Base-by-base conservation (phyloP, 2,888 invertebrate genomes). In the Epinotia brunnichana region DNA sequence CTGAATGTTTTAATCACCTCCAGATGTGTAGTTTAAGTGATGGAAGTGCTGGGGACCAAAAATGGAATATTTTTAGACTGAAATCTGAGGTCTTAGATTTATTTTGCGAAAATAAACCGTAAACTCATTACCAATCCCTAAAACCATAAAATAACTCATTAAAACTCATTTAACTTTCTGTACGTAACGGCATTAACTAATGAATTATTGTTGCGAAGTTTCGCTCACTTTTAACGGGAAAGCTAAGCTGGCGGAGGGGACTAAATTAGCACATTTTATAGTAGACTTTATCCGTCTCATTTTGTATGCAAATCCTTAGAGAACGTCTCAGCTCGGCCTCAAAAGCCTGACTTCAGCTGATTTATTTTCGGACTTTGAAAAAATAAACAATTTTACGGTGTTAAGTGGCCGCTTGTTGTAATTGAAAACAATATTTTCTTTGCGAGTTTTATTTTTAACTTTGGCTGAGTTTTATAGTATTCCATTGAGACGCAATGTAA, bases 241-340 rank as follows among this genome's bases (percentile, higher is more conserved):
- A 81, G 83, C 80, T 82, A 83, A 84, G 75, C 78, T 78, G 67
- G 75, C 74, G 48, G 74, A 75, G 80, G 51, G 78, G 77, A 73
- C 74, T 74, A 81, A 81, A 85, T 86, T 86, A 85, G 84, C 86
- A 85, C 83, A 85, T 86, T 87, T 87, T 86, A 84, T 83, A 85
- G 82, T 80, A 82, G 81, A 80, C 82, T 86, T 85, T 82, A 84
- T 79, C 78, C 78, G 79, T 83, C 88, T 86, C 88, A 88, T 90
- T 88, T 85, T 82, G 83, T 81, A 89, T 90, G 89, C 85, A 89
- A 90, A 90, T 87, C 88, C 84, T 80, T 82, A 79, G 82, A 83
- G 83, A 82, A 80, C 70, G 69, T 63, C 73, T 67, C 73, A 51
- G 70, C 82, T 80, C 68, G 76, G 78, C 74, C 74, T 74, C 70